Percentiles rank a stretch among this genome's conserved stretches.
Conservation (phyloP, 2,113 vertebrate species). For the Brachyhypopomus gauderio region DNA sequence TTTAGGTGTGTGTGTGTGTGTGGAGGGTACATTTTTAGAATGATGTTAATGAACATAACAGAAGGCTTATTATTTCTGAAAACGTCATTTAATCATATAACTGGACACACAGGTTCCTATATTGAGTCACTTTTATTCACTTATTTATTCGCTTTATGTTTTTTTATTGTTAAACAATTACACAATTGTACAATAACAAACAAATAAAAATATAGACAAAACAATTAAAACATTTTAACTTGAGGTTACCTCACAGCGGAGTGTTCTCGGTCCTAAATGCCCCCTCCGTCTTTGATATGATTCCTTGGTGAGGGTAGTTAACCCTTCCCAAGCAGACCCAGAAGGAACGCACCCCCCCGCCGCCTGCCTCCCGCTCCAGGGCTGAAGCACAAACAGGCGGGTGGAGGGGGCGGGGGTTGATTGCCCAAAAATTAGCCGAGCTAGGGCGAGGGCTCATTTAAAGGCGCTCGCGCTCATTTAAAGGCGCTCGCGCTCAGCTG, state of each 20-base stretch:
- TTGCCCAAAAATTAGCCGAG: slow-evolving; percentile 70
- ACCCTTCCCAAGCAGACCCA: slow-evolving; percentile 60
- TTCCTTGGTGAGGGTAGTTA: slow-evolving; percentile 65
- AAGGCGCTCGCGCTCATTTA: slow-evolving; percentile 49
- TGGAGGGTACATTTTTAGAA: background rate
- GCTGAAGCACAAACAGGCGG: slow-evolving; percentile 64
- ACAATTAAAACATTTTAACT: background rate
- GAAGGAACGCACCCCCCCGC: slow-evolving; percentile 50
- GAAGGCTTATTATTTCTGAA: background rate
- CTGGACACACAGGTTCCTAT: background rate
- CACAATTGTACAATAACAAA: background rate
- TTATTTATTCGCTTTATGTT: background rate
- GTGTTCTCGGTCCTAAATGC: background rate
- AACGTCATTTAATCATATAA: background rate
- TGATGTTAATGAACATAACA: background rate
- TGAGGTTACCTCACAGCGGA: slow-evolving; percentile 40
- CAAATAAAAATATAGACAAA: background rate
- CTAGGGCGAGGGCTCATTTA: slow-evolving; percentile 52
- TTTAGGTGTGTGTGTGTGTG: too few species aligned
- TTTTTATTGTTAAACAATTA: slow-evolving; percentile 9
- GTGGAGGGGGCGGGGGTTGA: slow-evolving; percentile 48
- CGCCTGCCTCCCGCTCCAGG: slow-evolving; percentile 46
- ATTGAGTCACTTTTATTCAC: background rate
- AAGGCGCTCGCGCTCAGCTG: slow-evolving; percentile 81
- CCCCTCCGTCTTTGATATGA: slow-evolving; percentile 38